Evolutionary conservation across 2,797 vertebrate genomes (phyloP), one percentile per base, ranked within the genome.

Genomic region (Pantherophis alleghaniensis): DNA sequence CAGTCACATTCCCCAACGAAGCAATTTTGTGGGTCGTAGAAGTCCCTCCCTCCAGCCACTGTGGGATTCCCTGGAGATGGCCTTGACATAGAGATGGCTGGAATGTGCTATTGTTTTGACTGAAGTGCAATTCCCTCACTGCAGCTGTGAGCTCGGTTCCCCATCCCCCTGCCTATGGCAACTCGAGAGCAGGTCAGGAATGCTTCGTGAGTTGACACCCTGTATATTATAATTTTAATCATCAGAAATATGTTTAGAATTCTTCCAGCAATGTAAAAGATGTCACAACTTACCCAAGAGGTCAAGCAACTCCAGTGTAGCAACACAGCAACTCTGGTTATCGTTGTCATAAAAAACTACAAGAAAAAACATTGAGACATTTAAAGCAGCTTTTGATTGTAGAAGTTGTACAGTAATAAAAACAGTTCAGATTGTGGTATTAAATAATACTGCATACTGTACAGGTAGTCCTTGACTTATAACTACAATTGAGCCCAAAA

Each of bases 221-320:
- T 88, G 12, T 7, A 91, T 11, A 26, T 22, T n/a, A 79, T 14
- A 22, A 28, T 83, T 89, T 26, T 51, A 12, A 47, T 24, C 26
- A 32, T 59, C 20, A 24, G 53, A 42, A 55, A 7, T 69, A 28
- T 13, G 26, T 57, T 42, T 83, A 47, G 20, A 83, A 12, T 47
- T 47, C 20, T 42, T 83, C 12, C 5, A 60, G 20, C 18, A 91
- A 60, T 2, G 37, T 53, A 53, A 60, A 20, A 56, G n/a, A 42
- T 56, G 10, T 86, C 37, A 28, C 10, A n/a, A 93, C 93, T 89
- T 86, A 93, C 90, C 87, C 59, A 93, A 63, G 24, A 91, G 10
- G 42, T 24, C 32, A 79, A 79, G 90, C 60, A 93, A 60, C 57
- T 91, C 93, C 93, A 93, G 90, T 86, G 91, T 91, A 93, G 86